Evolutionary conservation across 2,888 invertebrate genomes (phyloP).

Genomic region (Dusona sp.): DNA sequence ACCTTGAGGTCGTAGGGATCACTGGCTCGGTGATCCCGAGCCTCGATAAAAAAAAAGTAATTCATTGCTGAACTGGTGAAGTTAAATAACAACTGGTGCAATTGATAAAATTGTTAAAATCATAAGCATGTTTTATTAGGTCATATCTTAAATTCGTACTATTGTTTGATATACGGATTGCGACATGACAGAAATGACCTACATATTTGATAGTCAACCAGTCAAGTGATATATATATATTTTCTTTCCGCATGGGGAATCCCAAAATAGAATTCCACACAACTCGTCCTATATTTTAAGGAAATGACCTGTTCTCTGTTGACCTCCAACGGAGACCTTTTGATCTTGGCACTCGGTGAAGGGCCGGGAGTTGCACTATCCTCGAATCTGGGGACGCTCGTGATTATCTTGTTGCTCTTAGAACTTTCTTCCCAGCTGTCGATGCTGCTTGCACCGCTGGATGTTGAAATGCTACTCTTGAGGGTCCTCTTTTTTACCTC

Average conservation of each 20-base stretch:
- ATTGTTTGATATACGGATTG: neutral
- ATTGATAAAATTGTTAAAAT: neutral
- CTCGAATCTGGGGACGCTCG: slow-evolving; percentile 55
- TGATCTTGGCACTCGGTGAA: slow-evolving; percentile 34
- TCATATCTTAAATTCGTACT: neutral
- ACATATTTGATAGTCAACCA: neutral
- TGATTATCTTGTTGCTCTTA: slow-evolving; percentile 64
- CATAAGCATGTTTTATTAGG: neutral
- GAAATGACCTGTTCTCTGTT: slow-evolving; percentile 73
- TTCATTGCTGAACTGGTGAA: neutral
- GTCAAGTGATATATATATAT: neutral
- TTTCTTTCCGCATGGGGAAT: neutral
- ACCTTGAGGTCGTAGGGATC: slow-evolving; percentile 57
- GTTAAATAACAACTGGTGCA: neutral
- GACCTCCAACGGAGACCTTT: slow-evolving; percentile 55
- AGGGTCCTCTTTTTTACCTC: slow-evolving; percentile 71
- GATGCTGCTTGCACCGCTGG: slow-evolving; percentile 77
- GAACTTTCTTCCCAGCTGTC: slow-evolving; percentile 76
- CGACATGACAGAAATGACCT: neutral
- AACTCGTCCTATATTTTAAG: neutral
- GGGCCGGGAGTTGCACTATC: slow-evolving; percentile 39
- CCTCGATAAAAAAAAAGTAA: too few relatives aligned
- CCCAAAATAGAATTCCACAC: neutral
- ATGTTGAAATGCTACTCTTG: slow-evolving; percentile 71
- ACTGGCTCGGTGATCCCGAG: slow-evolving; percentile 44